A percentile compares a stretch with the other conserved stretches of the same genome.
phyloP scores from a whole-genome alignment of 2,888 invertebrate species.

The Euproctis similis region DNA sequence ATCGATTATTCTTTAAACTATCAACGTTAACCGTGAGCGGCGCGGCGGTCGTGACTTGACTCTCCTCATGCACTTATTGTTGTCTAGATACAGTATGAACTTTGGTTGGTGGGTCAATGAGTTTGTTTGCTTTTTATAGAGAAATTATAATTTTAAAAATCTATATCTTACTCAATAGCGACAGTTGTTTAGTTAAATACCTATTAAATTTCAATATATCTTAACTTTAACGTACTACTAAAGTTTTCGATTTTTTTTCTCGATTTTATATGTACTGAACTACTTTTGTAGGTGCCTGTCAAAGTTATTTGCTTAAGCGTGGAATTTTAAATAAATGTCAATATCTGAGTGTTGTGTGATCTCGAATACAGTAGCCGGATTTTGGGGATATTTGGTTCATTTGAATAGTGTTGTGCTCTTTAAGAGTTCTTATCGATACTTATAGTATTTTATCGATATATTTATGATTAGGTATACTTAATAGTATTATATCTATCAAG shows the following conservation, averaged over 20 bases:
- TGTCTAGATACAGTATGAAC: neutral
- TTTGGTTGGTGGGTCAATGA: neutral
- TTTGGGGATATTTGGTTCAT: slow-evolving; percentile 7
- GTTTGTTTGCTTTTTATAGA: neutral
- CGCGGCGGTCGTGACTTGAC: slow-evolving; percentile 15
- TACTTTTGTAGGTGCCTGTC: slow-evolving; percentile 7
- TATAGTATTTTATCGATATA: too few relatives aligned
- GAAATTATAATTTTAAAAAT: too few relatives aligned
- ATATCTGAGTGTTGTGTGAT: slow-evolving; percentile 18
- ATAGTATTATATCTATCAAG: too few relatives aligned
- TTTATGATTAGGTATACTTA: too few relatives aligned
- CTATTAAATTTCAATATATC: too few relatives aligned
- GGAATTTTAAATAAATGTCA: slow-evolving; percentile 29
- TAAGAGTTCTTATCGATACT: slow-evolving; percentile 1
- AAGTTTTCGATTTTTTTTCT: too few relatives aligned
- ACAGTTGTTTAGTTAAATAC: too few relatives aligned
- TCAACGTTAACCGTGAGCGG: slow-evolving; percentile 11
- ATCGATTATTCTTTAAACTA: slow-evolving; percentile 13
- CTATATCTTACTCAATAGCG: too few relatives aligned
- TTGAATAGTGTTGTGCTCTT: slow-evolving; percentile 9
- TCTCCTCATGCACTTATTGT: neutral
- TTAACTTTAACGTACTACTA: too few relatives aligned
- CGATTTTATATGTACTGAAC: neutral
- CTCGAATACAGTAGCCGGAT: slow-evolving; percentile 31
- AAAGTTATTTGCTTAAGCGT: slow-evolving; percentile 16